Evolutionary conservation across 2,113 vertebrate genomes (phyloP).

Genomic region (Phaethornis superciliosus): DNA sequence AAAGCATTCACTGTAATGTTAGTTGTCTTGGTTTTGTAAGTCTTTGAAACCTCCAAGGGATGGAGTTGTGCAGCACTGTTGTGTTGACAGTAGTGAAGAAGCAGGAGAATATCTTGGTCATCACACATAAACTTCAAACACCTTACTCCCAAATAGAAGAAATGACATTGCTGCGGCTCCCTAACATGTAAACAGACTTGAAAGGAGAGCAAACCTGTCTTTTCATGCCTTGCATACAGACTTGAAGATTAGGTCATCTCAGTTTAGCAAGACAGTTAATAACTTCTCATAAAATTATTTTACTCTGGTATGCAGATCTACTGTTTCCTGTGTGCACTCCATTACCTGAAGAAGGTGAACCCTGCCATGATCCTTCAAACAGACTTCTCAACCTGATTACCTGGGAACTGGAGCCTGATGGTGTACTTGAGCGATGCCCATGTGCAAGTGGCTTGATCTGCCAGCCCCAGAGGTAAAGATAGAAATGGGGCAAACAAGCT

Average conservation of each 20-base stretch:
- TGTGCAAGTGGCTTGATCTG: slow-evolving; percentile 88
- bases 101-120: background rate
- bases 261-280: background rate
- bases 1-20: background rate
- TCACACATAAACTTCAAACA: background rate
- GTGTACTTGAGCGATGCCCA: slow-evolving; percentile 86
- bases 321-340: slow-evolving; percentile 89
- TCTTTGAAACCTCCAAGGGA: background rate
- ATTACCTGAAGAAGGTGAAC: slow-evolving; percentile 84
- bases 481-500: background rate
- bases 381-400: slow-evolving; percentile 86
- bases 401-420: slow-evolving; percentile 82
- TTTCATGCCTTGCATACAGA: background rate
- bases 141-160: slow-evolving; percentile 13
- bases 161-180: background rate
- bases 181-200: accelerated
- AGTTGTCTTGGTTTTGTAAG: background rate
- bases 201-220: background rate
- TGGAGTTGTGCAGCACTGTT: background rate
- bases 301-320: slow-evolving; percentile 75
- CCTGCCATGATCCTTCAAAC: slow-evolving; percentile 83
- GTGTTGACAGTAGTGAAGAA: background rate
- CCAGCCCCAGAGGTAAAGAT: slow-evolving; percentile 84
- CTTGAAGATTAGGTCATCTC: background rate
- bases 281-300: background rate